Evolutionary conservation across 2,113 vertebrate genomes (phyloP).

Genomic region (Grus americana): DNA sequence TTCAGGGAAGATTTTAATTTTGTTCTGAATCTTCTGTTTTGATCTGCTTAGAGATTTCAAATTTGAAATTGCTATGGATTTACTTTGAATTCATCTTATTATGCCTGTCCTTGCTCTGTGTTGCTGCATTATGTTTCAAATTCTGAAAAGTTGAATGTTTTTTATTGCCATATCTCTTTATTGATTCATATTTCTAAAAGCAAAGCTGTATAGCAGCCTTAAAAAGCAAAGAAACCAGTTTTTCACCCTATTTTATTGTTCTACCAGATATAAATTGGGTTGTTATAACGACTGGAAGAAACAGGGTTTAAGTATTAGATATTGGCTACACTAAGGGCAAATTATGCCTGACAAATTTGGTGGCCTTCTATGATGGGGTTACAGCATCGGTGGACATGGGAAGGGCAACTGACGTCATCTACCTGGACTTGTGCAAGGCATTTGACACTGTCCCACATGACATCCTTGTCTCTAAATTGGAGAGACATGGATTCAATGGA

Average conservation of each 20-base stretch:
- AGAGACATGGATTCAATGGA: too few relatives aligned
- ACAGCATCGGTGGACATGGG: too few relatives aligned
- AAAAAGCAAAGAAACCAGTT: not conserved
- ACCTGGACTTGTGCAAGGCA: too few relatives aligned
- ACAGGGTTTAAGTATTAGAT: not conserved
- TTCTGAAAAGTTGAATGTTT: not conserved
- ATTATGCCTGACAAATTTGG: too few relatives aligned
- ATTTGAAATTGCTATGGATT: not conserved
- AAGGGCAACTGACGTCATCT: too few relatives aligned
- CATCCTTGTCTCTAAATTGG: too few relatives aligned
- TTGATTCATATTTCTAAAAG: not conserved
- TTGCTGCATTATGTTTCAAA: not conserved
- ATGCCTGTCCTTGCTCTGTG: not conserved
- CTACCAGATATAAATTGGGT: not conserved
- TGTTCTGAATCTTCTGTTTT: not conserved
- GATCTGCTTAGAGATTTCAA: not conserved
- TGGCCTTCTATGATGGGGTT: too few relatives aligned
- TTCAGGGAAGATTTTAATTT: not conserved
- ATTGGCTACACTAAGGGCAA: too few relatives aligned
- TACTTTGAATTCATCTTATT: not conserved
- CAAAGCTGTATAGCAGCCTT: not conserved
- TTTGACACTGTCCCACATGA: too few relatives aligned
- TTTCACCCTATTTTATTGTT: not conserved
- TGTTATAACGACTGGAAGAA: not conserved
- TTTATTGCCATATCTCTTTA: not conserved